Evolutionary conservation across 2,888 invertebrate species (phyloP), one percentile per base, ranked within the genome.

Genomic region (Marronus borbonicus): DNA sequence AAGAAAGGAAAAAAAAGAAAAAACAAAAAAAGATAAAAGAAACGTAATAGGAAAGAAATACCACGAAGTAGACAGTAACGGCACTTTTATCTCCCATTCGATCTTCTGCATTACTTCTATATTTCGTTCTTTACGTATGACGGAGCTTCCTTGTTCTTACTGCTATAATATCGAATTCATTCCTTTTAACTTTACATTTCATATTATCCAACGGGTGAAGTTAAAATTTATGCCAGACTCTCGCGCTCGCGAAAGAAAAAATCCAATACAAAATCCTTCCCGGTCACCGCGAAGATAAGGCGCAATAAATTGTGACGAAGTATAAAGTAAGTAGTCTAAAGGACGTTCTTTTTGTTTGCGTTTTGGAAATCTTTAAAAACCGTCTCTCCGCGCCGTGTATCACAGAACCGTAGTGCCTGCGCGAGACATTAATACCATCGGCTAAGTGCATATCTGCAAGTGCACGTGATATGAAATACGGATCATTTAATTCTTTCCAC

Each of bases 401-500:
- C 62, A 62, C 24, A 28, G 28, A 62, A 10, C n/a, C 62, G 62
- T 12, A 28, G 12, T 14, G 62, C 12, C 62, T 62, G 62, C 31
- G 0, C 28, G 8, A 28, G 62, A 62, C 62, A 31, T 62, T 62
- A 62, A 62, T 62, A 62, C 62, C 31, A 24, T 62, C 31, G 31
- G 62, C 62, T 62, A 62, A 62, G 31, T 62, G 62, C 24, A 62
- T 28, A 62, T 62, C 62, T 62, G 62, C 31, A 31, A 62, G 62
- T 62, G 28, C 62, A 31, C 31, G 28, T 28, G 62, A 28, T 62
- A 62, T 62, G 62, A 62, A 62, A 62, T 31, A 62, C 62, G 62
- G 28, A 10, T 14, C 24, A n/a, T 31, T 62, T 62, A 62, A 62
- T 62, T 62, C 62, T 31, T 62, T 62, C 20, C 28, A 31, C 5